Conservation (phyloP, 2,888 invertebrate genomes). For the Thereva nobilitata region DNA sequence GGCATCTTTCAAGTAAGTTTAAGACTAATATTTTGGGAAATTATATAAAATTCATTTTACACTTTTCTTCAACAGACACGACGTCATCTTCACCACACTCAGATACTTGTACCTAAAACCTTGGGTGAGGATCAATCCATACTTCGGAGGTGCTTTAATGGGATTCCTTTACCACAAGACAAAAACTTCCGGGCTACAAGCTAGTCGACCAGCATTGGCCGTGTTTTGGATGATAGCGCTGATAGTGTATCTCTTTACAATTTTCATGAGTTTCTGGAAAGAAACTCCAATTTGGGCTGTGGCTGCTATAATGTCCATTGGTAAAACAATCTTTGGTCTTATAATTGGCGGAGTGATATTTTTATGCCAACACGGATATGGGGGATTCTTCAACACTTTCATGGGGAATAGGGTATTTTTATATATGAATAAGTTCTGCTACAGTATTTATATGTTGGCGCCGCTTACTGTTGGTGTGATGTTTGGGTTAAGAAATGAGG, state of each 20-base stretch:
- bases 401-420: constrained; percentile 48
- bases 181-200: constrained; percentile 36
- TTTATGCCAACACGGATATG: constrained; percentile 49
- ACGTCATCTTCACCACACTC: constrained; percentile 49
- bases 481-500: constrained; percentile 48
- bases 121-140: constrained; percentile 50
- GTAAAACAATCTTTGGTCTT: constrained; percentile 50
- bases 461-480: constrained; percentile 47
- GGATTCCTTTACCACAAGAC: constrained; percentile 47
- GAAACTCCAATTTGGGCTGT: constrained; percentile 48
- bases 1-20: constrained; percentile 51
- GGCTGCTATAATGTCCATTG: constrained; percentile 50
- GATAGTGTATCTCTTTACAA: constrained; percentile 46
- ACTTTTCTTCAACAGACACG: constrained; percentile 45
- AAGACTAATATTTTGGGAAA: neutral
- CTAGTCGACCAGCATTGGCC: constrained; percentile 36
- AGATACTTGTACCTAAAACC: constrained; percentile 50
- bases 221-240: constrained; percentile 48
- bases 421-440: constrained; percentile 51
- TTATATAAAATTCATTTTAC: neutral
- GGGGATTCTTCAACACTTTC: constrained; percentile 45
- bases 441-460: constrained; percentile 51
- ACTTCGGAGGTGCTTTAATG: constrained; percentile 49
- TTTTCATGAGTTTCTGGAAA: constrained; percentile 51
- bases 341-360: constrained; percentile 48